A percentile compares a stretch with the other conserved stretches of the same genome.
Conservation (phyloP, 1,140 invertebrate species). For the Cataglyphis hispanica region DNA sequence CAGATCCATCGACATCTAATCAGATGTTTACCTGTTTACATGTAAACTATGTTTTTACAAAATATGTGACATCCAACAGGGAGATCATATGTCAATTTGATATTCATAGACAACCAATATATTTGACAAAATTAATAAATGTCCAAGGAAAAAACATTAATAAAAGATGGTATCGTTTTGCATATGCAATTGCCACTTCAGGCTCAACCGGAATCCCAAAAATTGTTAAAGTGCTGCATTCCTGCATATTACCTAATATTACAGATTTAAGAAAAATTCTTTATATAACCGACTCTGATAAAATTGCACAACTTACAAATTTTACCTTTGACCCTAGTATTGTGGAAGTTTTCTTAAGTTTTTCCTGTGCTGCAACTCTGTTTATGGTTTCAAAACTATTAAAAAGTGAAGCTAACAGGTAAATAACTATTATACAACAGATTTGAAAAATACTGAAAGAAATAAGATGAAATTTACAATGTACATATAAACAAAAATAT, state of each 20-base stretch:
- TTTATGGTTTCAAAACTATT: conserved; percentile 88
- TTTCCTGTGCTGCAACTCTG: conserved; percentile 89
- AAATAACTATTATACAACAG: conserved; percentile 16
- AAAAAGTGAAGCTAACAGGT: conserved; percentile 84
- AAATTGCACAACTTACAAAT: conserved; percentile 91
- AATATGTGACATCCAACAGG: conserved; percentile 29
- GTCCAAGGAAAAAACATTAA: conserved; percentile 32
- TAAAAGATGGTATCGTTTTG: conserved; percentile 79
- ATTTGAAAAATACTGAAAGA: neutral
- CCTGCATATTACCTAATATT: conserved; percentile 89
- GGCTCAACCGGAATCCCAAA: conserved; percentile 90
- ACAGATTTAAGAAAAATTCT: conserved; percentile 88
- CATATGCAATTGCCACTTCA: conserved; percentile 89
- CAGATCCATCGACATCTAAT: conserved; percentile 11
- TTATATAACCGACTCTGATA: conserved; percentile 86
- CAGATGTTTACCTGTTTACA: conserved; percentile 60
- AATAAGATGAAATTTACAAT: neutral
- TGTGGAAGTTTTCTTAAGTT: conserved; percentile 91
- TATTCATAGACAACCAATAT: conserved; percentile 67
- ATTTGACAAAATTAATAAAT: conserved; percentile 69
- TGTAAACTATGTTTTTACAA: conserved; percentile 76
- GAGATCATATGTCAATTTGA: conserved; percentile 65
- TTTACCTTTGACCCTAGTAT: conserved; percentile 94
- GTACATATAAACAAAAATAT: neutral
- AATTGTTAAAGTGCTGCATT: conserved; percentile 88